Percentiles rank a stretch among this genome's conserved stretches.
These are phyloP conservation scores for Euura saliciscinereae DNA, from an alignment of 1,140 invertebrate genomes.

Conservation along the genomic window DNA sequence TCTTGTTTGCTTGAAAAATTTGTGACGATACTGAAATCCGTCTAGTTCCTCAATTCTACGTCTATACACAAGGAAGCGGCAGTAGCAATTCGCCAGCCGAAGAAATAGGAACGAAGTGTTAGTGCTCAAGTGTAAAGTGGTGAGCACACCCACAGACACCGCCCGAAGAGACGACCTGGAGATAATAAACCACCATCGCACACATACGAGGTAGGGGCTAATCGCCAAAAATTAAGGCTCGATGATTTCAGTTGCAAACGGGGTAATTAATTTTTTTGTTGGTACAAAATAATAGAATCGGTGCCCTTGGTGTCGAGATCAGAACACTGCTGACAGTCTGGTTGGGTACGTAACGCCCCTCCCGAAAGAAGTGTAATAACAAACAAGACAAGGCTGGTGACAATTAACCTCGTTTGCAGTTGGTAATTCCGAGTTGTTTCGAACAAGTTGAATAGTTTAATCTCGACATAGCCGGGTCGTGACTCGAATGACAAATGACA, in stretches of 20 bases:
- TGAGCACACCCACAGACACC: background rate
- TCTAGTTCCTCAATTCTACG: too few species aligned
- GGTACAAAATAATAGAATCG: too few species aligned
- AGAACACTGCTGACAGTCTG: background rate
- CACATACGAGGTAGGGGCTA: too few species aligned
- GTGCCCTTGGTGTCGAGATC: background rate
- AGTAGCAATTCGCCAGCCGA: too few species aligned
- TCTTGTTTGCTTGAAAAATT: too few species aligned
- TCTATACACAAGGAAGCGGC: too few species aligned
- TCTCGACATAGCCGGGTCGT: background rate
- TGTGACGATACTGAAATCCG: too few species aligned
- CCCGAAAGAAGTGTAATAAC: background rate
- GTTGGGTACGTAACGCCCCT: background rate
- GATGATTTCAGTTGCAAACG: too few species aligned
- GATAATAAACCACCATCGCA: too few species aligned
- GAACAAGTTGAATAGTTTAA: background rate
- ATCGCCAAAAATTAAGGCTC: too few species aligned
- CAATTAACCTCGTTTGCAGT: background rate
- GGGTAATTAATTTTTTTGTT: too few species aligned
- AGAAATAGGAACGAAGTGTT: background rate
- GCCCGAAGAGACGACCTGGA: background rate
- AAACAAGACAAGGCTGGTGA: constrained; percentile 2
- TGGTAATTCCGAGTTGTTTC: background rate
- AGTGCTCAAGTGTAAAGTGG: background rate
- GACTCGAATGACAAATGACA: background rate